Percentiles rank a stretch among this genome's conserved stretches.
Conservation (phyloP, 2,797 vertebrate species). For the Manis pentadactyla region DNA sequence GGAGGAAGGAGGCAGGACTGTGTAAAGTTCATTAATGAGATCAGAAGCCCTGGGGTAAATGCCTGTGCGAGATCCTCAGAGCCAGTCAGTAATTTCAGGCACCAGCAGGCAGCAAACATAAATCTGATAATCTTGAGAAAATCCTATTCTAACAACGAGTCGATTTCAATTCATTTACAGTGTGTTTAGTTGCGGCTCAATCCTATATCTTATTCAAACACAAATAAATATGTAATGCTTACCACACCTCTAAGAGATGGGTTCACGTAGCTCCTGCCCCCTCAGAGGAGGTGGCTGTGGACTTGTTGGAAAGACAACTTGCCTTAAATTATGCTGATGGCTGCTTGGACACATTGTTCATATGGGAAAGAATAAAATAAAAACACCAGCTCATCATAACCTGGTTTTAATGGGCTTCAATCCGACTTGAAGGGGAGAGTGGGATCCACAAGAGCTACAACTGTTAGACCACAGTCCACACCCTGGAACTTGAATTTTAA, state of each 20-base stretch:
- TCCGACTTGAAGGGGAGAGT: neutral
- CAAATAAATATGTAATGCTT: neutral
- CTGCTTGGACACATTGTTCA: neutral
- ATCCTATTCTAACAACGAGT: neutral
- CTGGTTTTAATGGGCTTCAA: neutral
- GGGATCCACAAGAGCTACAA: neutral
- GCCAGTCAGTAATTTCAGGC: neutral
- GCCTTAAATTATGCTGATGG: neutral
- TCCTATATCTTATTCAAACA: neutral
- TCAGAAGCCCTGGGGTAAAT: neutral
- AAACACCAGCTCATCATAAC: neutral
- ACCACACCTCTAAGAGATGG: neutral
- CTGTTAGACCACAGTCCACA: neutral
- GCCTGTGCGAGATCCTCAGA: neutral
- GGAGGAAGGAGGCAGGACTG: neutral
- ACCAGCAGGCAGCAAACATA: neutral
- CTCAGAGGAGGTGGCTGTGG: neutral
- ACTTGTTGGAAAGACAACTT: neutral
- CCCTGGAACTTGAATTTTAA: neutral
- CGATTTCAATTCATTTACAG: conserved; percentile 3
- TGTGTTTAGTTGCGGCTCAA: neutral
- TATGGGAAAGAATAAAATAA: neutral
- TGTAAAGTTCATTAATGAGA: neutral
- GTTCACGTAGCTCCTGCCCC: neutral
- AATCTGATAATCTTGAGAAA: conserved; percentile 11